Percentiles rank a stretch among this genome's conserved stretches.
phyloP scores from a whole-genome alignment of 2,113 vertebrate species.

The Paramisgurnus dabryanus region DNA sequence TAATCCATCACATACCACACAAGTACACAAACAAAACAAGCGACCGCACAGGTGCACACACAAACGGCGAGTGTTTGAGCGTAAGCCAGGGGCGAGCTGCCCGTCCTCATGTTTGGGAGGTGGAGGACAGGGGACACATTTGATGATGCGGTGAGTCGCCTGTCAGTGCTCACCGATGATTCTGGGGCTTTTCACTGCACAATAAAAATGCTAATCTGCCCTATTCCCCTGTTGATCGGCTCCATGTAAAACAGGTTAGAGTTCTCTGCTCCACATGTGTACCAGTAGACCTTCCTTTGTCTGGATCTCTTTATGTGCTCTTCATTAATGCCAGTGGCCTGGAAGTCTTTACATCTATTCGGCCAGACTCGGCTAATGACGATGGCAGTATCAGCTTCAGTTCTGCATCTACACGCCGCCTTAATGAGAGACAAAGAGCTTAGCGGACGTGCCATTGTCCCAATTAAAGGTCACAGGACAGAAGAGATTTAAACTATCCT shows the following conservation, averaged over 20 bases:
- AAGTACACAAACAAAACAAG: conserved; percentile 38
- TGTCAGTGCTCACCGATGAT: neutral
- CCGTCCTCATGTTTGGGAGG: conserved; percentile 27
- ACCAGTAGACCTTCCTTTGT: conserved; percentile 57
- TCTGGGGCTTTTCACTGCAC: conserved; percentile 44
- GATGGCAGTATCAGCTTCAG: neutral
- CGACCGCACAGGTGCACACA: conserved; percentile 42
- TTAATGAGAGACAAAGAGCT: conserved; percentile 41
- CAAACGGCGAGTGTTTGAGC: conserved; percentile 33
- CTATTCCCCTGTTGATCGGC: conserved; percentile 58
- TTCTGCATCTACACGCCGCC: neutral
- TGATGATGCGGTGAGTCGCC: neutral
- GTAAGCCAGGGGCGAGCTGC: conserved; percentile 34
- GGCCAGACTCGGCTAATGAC: conserved; percentile 48
- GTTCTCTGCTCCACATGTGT: conserved; percentile 60
- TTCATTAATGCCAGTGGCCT: conserved; percentile 57
- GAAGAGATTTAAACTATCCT: conserved; percentile 23
- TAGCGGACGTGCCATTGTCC: conserved; percentile 13
- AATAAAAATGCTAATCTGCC: conserved; percentile 67
- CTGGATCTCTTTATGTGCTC: conserved; percentile 60
- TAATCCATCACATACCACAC: conserved; percentile 36
- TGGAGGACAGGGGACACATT: conserved; percentile 42
- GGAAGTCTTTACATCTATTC: conserved; percentile 57
- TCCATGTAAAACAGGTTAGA: conserved; percentile 67
- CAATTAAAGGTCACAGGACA: conserved; percentile 55